Evolutionary conservation across 2,888 invertebrate genomes (phyloP).

Genomic region (Megastigmus dorsalis): DNA sequence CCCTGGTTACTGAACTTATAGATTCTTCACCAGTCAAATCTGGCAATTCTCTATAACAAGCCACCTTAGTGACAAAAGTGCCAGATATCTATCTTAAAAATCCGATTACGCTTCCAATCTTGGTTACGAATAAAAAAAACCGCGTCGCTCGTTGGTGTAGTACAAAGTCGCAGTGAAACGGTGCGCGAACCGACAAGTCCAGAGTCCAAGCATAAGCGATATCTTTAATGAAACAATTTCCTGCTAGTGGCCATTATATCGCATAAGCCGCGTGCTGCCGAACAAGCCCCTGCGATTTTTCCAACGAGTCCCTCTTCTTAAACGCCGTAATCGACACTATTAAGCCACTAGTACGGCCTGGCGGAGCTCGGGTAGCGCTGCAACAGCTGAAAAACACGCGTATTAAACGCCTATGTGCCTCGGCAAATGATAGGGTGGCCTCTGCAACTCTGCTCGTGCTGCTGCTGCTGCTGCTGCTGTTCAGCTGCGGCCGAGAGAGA

Average conservation of each 20-base stretch:
- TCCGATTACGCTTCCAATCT: neutral
- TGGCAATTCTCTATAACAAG: too few relatives aligned
- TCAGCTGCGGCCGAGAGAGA: neutral
- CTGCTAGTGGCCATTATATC: neutral
- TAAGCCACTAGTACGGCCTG: neutral
- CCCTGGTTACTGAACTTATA: too few relatives aligned
- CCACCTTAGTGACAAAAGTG: too few relatives aligned
- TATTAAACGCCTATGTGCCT: neutral
- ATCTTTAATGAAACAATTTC: conserved; percentile 34
- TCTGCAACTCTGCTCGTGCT: too few relatives aligned
- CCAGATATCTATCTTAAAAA: neutral
- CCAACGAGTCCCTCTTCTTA: neutral
- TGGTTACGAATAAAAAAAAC: conserved; percentile 3
- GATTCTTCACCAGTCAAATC: too few relatives aligned
- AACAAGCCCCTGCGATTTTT: conserved; percentile 5
- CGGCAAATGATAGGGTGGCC: conserved; percentile 3
- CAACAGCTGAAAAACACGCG: neutral
- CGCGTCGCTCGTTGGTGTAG: too few relatives aligned
- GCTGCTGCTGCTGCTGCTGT: too few relatives aligned
- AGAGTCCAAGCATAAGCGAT: neutral
- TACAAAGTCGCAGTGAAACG: too few relatives aligned
- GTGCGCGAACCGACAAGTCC: neutral
- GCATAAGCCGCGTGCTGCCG: neutral
- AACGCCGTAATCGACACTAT: conserved; percentile 15
- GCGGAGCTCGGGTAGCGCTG: neutral